Evolutionary conservation across 2,888 invertebrate genomes (phyloP), one percentile per base, ranked within the genome.

Genomic region (Philhelius pedissequus): DNA sequence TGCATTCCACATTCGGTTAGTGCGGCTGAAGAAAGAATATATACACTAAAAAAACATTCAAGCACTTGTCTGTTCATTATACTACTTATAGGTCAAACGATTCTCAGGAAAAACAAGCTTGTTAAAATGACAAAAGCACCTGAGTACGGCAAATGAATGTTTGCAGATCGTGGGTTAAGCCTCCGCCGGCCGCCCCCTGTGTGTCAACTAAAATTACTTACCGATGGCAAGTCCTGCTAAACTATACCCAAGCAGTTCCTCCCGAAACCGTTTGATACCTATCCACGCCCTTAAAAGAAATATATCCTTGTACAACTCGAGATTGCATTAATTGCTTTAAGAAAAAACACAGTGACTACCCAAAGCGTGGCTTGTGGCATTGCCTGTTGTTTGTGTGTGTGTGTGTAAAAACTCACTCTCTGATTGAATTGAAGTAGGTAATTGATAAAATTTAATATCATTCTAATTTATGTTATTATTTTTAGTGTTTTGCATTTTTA

Each of bases 321-420:
- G 43, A 52, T 35, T 52, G 50, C 52, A 40, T 68, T 35, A 40
- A 40, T 40, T 15, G 40, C 40, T 70, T 79, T 54, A 69, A 69
- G 48, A 32, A 60, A 54, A 45, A 60, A 50, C 74, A 38, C 56
- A 52, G 60, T 64, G 15, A 18, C 18, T 15, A 9, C 27, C 27
- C 25, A 20, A 35, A 32, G 52, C 22, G 8, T 58, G 6, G 18
- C 45, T 30, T 11, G 13, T 6, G 27, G 48, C 43, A 32, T 35
- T 56, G 40, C 22, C 25, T 32, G n/a, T 54, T 27, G 5, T 18
- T 9, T 60, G 11, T 54, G 15, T 66, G n/a, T 45, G 58, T 43
- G 30, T 66, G 45, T 7, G 45, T 50, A n/a, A 25, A 5, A 25
- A 76, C 78, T 78, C 83, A 83, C 83, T 79, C 73, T 62, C 71